A percentile compares a stretch with the other conserved stretches of the same genome.
Conservation (phyloP, 2,113 vertebrate genomes). For the Macheiramphus alcinus region DNA sequence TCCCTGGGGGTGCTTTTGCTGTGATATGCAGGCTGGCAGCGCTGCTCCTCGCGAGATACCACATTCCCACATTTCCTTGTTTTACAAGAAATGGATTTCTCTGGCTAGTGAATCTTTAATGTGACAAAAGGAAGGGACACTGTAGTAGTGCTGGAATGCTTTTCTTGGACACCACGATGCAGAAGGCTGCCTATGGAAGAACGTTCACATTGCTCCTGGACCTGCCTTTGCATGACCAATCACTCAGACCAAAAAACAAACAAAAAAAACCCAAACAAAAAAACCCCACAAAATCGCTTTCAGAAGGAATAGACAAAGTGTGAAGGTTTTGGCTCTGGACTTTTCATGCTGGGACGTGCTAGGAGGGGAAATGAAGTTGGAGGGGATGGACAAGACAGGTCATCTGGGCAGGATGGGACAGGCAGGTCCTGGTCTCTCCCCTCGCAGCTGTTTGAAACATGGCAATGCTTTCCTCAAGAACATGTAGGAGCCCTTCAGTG, state of each 20-base stretch:
- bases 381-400: background rate
- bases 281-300: background rate
- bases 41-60: background rate
- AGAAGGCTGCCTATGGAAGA: background rate
- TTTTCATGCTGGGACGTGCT: background rate
- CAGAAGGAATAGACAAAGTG: background rate
- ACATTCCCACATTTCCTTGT: background rate
- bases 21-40: background rate
- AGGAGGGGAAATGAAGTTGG: background rate
- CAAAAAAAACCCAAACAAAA: background rate
- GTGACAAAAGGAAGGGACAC: background rate
- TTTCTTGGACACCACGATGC: background rate
- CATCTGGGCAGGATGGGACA: background rate
- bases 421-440: background rate
- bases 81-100: conserved; percentile 22
- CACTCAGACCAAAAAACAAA: background rate
- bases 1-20: background rate
- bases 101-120: conserved; percentile 9
- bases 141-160: background rate
- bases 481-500: background rate
- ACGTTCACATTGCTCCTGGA: background rate
- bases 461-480: background rate
- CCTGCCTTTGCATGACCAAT: background rate
- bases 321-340: background rate
- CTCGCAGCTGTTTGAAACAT: background rate